phyloP scores from a whole-genome alignment of 2,113 vertebrate species.

The Zosterops lateralis region DNA sequence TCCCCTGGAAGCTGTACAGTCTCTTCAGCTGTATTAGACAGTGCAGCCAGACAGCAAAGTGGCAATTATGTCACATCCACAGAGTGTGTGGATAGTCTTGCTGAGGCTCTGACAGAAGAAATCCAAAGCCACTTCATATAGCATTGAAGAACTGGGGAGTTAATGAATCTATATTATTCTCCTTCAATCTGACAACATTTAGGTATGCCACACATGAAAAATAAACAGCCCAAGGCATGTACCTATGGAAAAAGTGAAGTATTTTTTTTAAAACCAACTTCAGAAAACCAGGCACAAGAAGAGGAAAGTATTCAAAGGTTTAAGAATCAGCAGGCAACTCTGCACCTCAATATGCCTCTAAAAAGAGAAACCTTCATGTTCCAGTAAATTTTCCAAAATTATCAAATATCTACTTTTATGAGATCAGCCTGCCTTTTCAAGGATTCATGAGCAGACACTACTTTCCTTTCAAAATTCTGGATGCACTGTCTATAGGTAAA shows the following conservation, averaged over 20 bases:
- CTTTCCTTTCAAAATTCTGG: neutral
- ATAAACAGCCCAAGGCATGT: neutral
- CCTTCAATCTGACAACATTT: neutral
- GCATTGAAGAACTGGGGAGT: neutral
- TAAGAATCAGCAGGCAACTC: neutral
- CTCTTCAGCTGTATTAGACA: neutral
- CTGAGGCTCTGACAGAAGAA: neutral
- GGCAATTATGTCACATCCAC: rapidly evolving
- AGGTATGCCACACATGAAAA: neutral
- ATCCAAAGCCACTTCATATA: neutral
- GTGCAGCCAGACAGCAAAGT: neutral
- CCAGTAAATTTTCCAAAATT: neutral
- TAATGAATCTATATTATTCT: neutral
- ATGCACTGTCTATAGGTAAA: neutral
- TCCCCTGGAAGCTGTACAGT: neutral
- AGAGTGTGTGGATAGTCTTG: neutral
- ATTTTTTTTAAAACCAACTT: neutral
- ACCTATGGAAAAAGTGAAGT: neutral
- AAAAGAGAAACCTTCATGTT: neutral
- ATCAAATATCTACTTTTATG: neutral
- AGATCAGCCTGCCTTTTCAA: neutral
- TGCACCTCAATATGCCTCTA: neutral
- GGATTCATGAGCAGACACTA: neutral
- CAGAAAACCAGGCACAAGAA: neutral
- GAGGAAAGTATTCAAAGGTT: neutral